Base-by-base conservation (phyloP, 2,888 invertebrate species). In the Caenorhabditis panamensis region DNA sequence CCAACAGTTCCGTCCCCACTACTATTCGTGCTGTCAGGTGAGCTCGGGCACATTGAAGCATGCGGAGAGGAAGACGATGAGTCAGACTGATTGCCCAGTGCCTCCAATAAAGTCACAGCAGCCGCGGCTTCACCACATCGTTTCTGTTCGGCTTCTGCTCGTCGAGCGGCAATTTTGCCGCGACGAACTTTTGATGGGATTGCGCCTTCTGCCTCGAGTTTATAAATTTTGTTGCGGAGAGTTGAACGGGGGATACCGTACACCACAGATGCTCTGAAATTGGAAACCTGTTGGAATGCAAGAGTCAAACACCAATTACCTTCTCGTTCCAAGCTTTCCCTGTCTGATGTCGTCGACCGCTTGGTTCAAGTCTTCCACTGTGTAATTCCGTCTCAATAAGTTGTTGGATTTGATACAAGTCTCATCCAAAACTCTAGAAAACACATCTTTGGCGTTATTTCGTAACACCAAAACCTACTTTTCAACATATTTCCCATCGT, bases 181-280 rank as follows among this genome's bases (percentile, higher is more conserved):
- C 75, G 68, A 41, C 80, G 75, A 53, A 61, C 54, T 69, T 75
- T 75, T 49, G 69, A 66, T 28, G 79, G 68, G 37, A 75, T 71
- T 16, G 75, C 61, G 16, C 80, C 80, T 41, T 80, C 80, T 9
- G 84, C 86, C 36, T 92, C 91, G 84, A 92, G 86, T 82, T 92
- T 92, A 87, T 92, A 92, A 44, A 93, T 96, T 93, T 98, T 98
- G 93, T 97, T 98, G 82, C 97, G 94, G 63, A 98, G 94, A 28
- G 97, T 97, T 85, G 97, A 96, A 84, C 97, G 94, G 8, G 97
- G 97, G 91, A 97, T 96, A 89, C 96, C 96, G 92, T 98, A 98
- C 89, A 96, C 95, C 68, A 96, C 95, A 66, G 97, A 95, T 9
- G 97, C 97, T 77, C 97, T 85, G 72, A 31, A 82, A 61, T 20